Percentiles rank a stretch among this genome's conserved stretches.
Conservation (phyloP, 2,113 vertebrate genomes). For the Nothoprocta pentlandii region DNA sequence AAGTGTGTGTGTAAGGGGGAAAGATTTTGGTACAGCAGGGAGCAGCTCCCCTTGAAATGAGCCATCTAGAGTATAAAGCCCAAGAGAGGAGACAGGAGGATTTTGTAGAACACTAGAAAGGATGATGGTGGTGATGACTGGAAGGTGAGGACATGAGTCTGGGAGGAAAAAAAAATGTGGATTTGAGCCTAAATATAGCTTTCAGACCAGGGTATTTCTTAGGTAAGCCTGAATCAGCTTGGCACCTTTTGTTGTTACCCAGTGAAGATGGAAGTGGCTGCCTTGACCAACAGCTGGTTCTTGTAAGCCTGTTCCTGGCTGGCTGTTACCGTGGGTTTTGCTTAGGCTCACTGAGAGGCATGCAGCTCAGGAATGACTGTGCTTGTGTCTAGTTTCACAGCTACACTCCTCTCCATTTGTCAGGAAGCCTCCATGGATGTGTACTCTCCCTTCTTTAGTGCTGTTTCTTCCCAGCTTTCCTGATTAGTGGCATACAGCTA, state of each 20-base stretch:
- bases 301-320: not conserved
- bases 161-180: not conserved
- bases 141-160: not conserved
- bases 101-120: not conserved
- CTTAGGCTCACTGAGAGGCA: too few relatives aligned
- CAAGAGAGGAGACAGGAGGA: not conserved
- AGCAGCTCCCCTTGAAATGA: not conserved
- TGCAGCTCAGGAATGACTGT: not conserved
- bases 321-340: not conserved
- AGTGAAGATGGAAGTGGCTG: too few relatives aligned
- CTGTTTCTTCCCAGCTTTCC: not conserved
- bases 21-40: not conserved
- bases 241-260: not conserved
- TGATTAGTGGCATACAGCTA: not conserved
- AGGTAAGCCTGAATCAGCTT: not conserved
- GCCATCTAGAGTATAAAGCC: not conserved
- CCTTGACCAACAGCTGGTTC: too few relatives aligned
- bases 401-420: not conserved
- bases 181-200: not conserved
- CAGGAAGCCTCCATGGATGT: not conserved
- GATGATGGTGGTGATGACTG: too few relatives aligned
- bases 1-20: not conserved
- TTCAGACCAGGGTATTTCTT: not conserved
- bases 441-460: not conserved
- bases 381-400: not conserved